Evolutionary conservation across 2,113 vertebrate species (phyloP), one percentile per base, ranked within the genome.

Genomic region (Periophthalmus modestus): DNA sequence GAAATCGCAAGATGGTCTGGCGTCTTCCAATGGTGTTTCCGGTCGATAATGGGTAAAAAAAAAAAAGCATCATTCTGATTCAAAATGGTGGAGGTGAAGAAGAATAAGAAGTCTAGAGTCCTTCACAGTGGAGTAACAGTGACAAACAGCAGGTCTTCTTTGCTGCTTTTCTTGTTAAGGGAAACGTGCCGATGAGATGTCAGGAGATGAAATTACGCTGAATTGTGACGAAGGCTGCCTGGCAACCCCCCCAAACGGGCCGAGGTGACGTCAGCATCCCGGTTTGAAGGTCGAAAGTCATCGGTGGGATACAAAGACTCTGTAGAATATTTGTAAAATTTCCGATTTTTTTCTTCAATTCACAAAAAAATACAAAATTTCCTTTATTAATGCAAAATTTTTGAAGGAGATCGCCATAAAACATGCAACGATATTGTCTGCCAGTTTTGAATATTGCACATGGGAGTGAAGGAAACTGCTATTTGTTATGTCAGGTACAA

Each of bases 61-160:
- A 78, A 87, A 82, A 72, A 78, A 85, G 68, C 80, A 28, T 66
- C 74, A 75, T 74, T 59, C 68, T 77, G 69, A 72, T 75, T 36
- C 62, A 76, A 88, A 82, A 87, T 67, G 47, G 79, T 19, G 71
- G 80, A 81, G 82, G 80, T 67, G 80, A 87, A n/a, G 28, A 28
- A 28, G 28, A 3, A 2, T 1, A 28, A 84, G 83, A 28, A 34
- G 21, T 82, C 71, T 72, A 78, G 81, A 80, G 89, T 92, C 87
- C 90, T 90, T 93, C 92, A 93, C 93, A 93, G 91, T 92, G 89
- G 88, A 82, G 67, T 88, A 87, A 89, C 81, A 89, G 89, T 92
- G n/a, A 90, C 73, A n/a, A 86, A 90, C 81, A 90, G 90, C 89
- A 86, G 86, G 82, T n/a, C n/a, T n/a, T 91, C 74, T 87, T 92